Evolutionary conservation across 2,888 invertebrate species (phyloP).

Genomic region (Eustalomyia histrio): DNA sequence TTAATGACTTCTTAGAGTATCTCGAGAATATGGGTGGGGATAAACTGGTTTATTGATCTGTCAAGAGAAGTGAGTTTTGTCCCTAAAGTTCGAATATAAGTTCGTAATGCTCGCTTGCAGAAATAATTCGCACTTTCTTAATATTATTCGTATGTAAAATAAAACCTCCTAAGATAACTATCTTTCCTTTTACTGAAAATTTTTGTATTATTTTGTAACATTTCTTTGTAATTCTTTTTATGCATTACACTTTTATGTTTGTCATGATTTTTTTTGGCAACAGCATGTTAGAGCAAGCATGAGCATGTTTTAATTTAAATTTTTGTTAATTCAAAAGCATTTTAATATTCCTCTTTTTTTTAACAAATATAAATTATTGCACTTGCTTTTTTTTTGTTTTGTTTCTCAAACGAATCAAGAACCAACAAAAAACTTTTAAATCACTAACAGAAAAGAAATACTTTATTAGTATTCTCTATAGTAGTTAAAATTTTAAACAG

Average conservation of each 20-base stretch:
- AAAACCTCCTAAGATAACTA: too few species aligned
- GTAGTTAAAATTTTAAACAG: conserved; percentile 47
- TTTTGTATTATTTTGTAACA: too few species aligned
- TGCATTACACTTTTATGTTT: neutral
- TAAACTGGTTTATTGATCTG: too few species aligned
- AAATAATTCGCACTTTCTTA: too few species aligned
- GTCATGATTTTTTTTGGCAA: neutral
- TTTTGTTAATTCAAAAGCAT: conserved; percentile 6
- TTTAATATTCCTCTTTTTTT: neutral
- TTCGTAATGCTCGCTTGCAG: too few species aligned
- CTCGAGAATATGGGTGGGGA: too few species aligned
- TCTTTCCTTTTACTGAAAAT: too few species aligned
- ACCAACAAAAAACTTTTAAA: conserved; percentile 12
- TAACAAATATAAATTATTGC: conserved; percentile 21
- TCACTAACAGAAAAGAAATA: conserved; percentile 21
- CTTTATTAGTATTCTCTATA: conserved; percentile 17
- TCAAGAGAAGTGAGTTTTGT: too few species aligned
- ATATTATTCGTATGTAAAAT: too few species aligned
- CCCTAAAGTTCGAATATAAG: too few species aligned
- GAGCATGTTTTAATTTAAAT: conserved; percentile 16
- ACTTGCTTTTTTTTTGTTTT: conserved; percentile 22
- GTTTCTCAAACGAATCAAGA: conserved; percentile 6
- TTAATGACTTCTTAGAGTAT: too few species aligned
- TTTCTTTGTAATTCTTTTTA: neutral
- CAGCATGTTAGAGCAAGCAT: conserved; percentile 6